These are phyloP conservation scores for Rhabditoides inermis DNA, from an alignment of 2,888 invertebrate genomes.

Conservation along the genomic window DNA sequence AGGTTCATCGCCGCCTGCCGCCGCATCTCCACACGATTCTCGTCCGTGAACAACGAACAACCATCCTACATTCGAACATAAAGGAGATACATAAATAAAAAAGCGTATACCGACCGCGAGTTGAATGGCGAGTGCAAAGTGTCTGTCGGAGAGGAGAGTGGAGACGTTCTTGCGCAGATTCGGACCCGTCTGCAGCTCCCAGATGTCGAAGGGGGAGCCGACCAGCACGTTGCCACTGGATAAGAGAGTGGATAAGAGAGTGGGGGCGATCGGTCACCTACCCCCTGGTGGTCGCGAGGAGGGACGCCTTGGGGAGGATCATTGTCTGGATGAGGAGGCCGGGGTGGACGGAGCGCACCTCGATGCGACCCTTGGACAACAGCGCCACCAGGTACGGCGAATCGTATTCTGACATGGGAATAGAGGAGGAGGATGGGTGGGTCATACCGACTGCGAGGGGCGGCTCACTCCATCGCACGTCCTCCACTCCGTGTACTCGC, in stretches of 20 bases:
- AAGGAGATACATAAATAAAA: neutral
- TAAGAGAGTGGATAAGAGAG: neutral
- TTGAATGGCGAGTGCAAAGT: conserved; percentile 74
- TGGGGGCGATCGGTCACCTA: neutral
- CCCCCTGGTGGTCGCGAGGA: neutral
- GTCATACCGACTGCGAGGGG: too few relatives aligned
- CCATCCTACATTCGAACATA: conserved; percentile 12
- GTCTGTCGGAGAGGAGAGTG: conserved; percentile 75
- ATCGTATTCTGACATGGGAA: conserved; percentile 64
- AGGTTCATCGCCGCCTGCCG: conserved; percentile 80
- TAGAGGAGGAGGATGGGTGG: neutral
- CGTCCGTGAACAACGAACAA: conserved; percentile 25
- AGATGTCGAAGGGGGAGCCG: conserved; percentile 53
- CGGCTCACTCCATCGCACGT: too few relatives aligned
- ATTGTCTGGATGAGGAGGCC: conserved; percentile 73
- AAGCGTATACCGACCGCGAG: conserved; percentile 31
- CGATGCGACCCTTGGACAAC: conserved; percentile 68
- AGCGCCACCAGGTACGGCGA: conserved; percentile 79
- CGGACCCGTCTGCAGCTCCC: conserved; percentile 75
- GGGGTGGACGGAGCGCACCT: conserved; percentile 77
- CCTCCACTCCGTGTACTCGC: too few relatives aligned
- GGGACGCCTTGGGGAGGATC: conserved; percentile 58
- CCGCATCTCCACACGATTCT: conserved; percentile 65
- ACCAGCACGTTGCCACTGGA: conserved; percentile 37
- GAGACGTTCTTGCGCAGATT: conserved; percentile 71